Percentiles rank a stretch among this genome's conserved stretches.
Conservation (phyloP, 1,140 invertebrate species). For the Drosophila sp. region DNA sequence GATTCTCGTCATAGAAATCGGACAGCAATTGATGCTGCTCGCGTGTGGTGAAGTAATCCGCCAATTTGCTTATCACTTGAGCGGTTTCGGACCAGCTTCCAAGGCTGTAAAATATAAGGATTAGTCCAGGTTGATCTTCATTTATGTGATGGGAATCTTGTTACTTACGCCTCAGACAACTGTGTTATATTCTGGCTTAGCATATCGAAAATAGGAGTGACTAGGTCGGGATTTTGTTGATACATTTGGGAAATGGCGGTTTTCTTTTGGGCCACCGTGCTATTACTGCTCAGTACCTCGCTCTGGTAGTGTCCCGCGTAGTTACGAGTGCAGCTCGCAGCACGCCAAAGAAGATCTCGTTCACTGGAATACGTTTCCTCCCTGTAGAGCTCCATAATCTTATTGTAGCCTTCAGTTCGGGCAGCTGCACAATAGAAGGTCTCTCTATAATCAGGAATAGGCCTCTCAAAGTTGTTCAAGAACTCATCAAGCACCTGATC, state of each 20-base stretch:
- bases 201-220: conserved; percentile 62
- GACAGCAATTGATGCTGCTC: conserved; percentile 73
- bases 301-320: conserved; percentile 38
- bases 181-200: conserved; percentile 41
- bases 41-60: conserved; percentile 82
- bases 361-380: conserved; percentile 45
- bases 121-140: not conserved
- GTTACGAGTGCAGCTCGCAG: conserved; percentile 52
- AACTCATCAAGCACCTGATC: conserved; percentile 46
- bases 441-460: conserved; percentile 84
- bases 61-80: conserved; percentile 81
- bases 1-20: conserved; percentile 39
- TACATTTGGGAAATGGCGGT: conserved; percentile 81
- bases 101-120: conserved; percentile 49
- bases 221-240: conserved; percentile 74
- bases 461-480: not conserved
- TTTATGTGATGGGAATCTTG: too few relatives aligned
- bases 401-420: conserved; percentile 65
- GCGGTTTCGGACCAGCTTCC: conserved; percentile 78
- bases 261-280: conserved; percentile 34
- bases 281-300: conserved; percentile 34
- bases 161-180: conserved; percentile 52
- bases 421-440: conserved; percentile 85
- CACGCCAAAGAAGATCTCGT: conserved; percentile 44
- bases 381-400: conserved; percentile 13